Percentiles rank a stretch among this genome's conserved stretches.
Conservation (phyloP, 2,113 vertebrate species). For the Labrus mixtus region DNA sequence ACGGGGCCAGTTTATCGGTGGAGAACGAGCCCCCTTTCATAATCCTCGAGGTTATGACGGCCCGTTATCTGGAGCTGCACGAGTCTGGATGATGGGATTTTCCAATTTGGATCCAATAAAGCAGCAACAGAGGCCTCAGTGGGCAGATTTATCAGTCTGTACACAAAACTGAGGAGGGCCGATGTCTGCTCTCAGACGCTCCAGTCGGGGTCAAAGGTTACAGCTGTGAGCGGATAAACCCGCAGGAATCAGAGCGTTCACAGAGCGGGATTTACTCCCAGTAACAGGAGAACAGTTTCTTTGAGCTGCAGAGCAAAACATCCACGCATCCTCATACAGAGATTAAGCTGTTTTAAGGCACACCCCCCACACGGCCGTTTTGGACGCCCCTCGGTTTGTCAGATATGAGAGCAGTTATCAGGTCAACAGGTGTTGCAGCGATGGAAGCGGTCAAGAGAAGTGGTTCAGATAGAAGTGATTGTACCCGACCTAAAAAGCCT, state of each 20-base stretch:
- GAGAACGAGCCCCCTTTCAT: not conserved
- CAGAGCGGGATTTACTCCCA: not conserved
- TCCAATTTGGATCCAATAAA: constrained; percentile 38
- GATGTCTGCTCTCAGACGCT: not conserved
- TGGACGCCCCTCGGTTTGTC: too few species aligned
- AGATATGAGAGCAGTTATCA: too few species aligned
- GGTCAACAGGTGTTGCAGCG: too few species aligned
- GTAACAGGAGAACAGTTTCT: not conserved
- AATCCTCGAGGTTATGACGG: not conserved
- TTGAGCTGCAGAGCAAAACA: not conserved
- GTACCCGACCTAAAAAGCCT: too few species aligned
- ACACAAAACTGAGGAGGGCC: not conserved
- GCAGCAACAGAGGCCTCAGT: constrained; percentile 10
- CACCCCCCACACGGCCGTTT: too few species aligned
- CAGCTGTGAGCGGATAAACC: not conserved
- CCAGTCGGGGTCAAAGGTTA: not conserved
- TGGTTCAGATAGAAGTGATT: too few species aligned
- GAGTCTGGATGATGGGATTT: constrained; percentile 6
- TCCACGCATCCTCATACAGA: too few species aligned
- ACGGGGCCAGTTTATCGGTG: not conserved
- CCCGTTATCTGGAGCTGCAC: not conserved
- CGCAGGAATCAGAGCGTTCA: not conserved
- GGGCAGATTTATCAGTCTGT: not conserved
- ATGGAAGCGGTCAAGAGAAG: too few species aligned
- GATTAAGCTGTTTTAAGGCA: too few species aligned